Evolutionary conservation across 2,113 vertebrate genomes (phyloP), one percentile per base, ranked within the genome.

Genomic region (Rousettus leschenaultii): DNA sequence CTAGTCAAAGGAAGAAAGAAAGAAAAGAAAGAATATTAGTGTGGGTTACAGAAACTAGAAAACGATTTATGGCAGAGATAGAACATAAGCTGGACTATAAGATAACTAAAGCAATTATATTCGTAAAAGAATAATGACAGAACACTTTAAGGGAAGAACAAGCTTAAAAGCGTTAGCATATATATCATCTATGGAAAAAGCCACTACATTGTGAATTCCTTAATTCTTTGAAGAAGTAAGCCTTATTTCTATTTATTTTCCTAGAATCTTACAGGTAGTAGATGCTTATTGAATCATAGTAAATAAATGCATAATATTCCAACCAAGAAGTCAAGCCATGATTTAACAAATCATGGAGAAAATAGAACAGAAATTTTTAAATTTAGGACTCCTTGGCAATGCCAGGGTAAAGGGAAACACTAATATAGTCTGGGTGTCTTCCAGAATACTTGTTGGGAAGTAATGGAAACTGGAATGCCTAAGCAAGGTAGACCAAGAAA

Each of bases 31-130:
- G 48, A 24, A 90, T 93, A 74, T 70, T 89, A 91, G 73, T 68
- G 35, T 78, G 33, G 28, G 51, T 94, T 92, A 80, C 21, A 84
- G 63, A 95, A 96, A 63, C 55, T 95, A 70, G 66, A 94, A 94
- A 51, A 48, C 87, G n/a, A 57, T 95, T 85, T 86, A 57, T 63
- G 26, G 45, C 48, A 15, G 74, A 73, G 65, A 16, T 43, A 78
- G 33, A 75, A 63, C 26, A 83, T 65, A 90, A 94, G 14, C 35
- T 75, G 35, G 30, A 84, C 65, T 74, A 43, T 24, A 43, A 73
- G 38, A 48, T 94, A 95, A 75, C 43, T 91, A 91, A 88, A 90
- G 19, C 66, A 88, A 71, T 77, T 78, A 85, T 11, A 89, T 30
- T 33, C 22, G 71, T 94, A 48, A 91, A 95, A 84, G 40, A 91